phyloP scores from a whole-genome alignment of 2,797 vertebrate species.

The Poecilia velifera region DNA sequence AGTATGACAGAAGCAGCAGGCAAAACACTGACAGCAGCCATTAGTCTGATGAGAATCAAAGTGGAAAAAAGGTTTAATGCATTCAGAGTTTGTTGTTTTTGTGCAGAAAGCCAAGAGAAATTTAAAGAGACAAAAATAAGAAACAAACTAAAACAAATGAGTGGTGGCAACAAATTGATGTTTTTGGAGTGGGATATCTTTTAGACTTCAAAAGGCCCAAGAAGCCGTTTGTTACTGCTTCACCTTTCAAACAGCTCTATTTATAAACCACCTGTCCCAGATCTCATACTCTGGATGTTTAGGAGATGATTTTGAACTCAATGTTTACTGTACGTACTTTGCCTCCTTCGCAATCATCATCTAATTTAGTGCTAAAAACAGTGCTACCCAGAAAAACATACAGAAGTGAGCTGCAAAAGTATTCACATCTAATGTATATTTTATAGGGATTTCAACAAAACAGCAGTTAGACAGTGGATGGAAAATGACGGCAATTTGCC shows the following conservation, averaged over 20 bases:
- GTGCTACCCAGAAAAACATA: not conserved
- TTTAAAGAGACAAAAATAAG: not conserved
- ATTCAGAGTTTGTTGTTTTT: conserved; percentile 5
- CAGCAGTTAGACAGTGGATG: not conserved
- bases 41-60: conserved; percentile 20
- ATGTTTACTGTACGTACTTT: not conserved
- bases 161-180: not conserved
- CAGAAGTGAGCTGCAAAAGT: conserved; percentile 18
- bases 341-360: not conserved
- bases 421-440: not conserved
- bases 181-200: not conserved
- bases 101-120: not conserved
- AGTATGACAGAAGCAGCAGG: conserved; percentile 12
- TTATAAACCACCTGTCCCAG: conserved; percentile 5
- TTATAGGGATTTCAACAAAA: not conserved
- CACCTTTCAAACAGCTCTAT: conserved; percentile 11
- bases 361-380: not conserved
- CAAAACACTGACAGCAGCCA: conserved; percentile 15
- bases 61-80: conserved; percentile 1
- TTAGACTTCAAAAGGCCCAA: conserved; percentile 2
- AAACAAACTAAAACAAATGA: conserved; percentile 7
- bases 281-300: conserved; percentile 7
- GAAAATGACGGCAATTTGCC: not conserved
- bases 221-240: not conserved
- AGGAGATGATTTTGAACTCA: not conserved